Conservation (phyloP, 2,113 vertebrate species). For the Syngnathus scovelli region DNA sequence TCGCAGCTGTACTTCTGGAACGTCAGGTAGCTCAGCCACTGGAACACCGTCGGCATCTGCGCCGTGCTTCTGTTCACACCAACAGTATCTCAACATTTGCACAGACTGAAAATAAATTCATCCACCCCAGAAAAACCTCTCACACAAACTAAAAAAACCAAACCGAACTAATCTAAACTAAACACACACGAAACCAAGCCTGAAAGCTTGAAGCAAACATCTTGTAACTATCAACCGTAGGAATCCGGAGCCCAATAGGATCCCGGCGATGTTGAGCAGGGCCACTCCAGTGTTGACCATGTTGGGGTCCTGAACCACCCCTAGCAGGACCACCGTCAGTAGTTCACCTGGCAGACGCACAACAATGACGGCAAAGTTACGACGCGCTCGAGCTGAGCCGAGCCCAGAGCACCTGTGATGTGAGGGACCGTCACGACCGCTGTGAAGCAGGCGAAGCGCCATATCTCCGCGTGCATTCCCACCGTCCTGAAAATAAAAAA, state of each 20-base stretch:
- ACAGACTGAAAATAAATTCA: no score
- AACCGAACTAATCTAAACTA: no score
- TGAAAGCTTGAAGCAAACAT: neutral
- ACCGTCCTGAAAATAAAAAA: slow-evolving; percentile 69
- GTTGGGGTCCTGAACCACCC: slow-evolving; percentile 83
- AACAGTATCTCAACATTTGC: no score
- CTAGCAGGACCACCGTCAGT: slow-evolving; percentile 83
- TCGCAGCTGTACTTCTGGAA: slow-evolving; percentile 94
- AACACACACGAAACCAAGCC: neutral
- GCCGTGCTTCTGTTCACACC: slow-evolving; percentile 72
- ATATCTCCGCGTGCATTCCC: slow-evolving; percentile 79
- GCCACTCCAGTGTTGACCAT: slow-evolving; percentile 83
- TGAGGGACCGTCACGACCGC: slow-evolving; percentile 81
- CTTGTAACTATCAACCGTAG: slow-evolving; percentile 73
- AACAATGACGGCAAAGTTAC: no score
- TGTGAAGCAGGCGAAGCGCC: slow-evolving; percentile 84
- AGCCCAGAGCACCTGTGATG: slow-evolving; percentile 63
- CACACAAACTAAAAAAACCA: no score
- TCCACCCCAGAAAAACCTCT: no score
- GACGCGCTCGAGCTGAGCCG: no score
- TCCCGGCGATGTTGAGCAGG: slow-evolving; percentile 83
- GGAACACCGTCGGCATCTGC: slow-evolving; percentile 85
- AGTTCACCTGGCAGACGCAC: slow-evolving; percentile 68
- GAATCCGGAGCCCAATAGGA: slow-evolving; percentile 84
- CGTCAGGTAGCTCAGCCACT: slow-evolving; percentile 85